A percentile compares a stretch with the other conserved stretches of the same genome.
Evolutionary conservation across 2,888 invertebrate genomes (phyloP).

Genomic region (Congeria kusceri): DNA sequence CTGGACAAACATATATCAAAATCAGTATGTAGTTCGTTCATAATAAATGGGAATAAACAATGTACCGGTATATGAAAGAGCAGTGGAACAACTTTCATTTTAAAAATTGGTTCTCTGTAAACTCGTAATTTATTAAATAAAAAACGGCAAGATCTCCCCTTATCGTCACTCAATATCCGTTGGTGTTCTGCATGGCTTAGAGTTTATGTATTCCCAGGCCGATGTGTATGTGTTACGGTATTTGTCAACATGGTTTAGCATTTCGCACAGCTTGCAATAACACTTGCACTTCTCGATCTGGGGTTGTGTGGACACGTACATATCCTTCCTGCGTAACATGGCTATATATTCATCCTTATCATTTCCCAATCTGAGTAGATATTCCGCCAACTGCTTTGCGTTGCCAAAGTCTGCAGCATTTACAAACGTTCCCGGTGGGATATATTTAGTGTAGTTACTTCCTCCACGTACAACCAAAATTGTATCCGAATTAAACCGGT

Average conservation of each 20-base stretch:
- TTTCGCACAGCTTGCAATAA: conserved; percentile 5
- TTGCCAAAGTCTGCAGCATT: conserved; percentile 4
- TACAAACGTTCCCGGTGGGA: neutral
- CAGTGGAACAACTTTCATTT: too few relatives aligned
- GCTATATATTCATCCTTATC: neutral
- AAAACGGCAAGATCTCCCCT: too few relatives aligned
- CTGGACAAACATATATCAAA: too few relatives aligned
- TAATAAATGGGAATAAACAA: too few relatives aligned
- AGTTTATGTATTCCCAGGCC: too few relatives aligned
- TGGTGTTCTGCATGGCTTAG: too few relatives aligned
- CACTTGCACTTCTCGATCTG: neutral
- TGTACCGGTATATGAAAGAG: too few relatives aligned
- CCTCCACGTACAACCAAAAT: conserved; percentile 7
- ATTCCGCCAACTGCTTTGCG: neutral
- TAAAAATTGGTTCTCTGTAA: too few relatives aligned
- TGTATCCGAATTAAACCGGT: neutral
- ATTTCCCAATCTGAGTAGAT: neutral
- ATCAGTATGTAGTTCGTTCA: too few relatives aligned
- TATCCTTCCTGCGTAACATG: conserved; percentile 4
- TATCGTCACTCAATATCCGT: too few relatives aligned
- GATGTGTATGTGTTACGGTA: neutral
- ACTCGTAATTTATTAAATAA: too few relatives aligned
- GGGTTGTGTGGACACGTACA: neutral
- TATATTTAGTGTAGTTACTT: conserved; percentile 1
- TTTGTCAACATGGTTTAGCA: neutral